phyloP scores from a whole-genome alignment of 2,113 vertebrate genomes.

The human (Homo sapiens) region GRCh38 chr6:20016501-20017000 shows the following conservation, averaged over 20 bases:
- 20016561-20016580: neutral
- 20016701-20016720: neutral
- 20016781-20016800: neutral
- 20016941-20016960: neutral
- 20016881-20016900: neutral
- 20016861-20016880: neutral
- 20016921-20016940: neutral
- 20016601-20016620: neutral
- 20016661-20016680: neutral
- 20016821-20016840: neutral
- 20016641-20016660: neutral
- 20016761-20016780: neutral
- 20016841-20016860: neutral
- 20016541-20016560: neutral
- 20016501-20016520: neutral
- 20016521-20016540: neutral
- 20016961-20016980: neutral
- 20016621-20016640: neutral
- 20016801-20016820: neutral
- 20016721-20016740: neutral
- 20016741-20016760: neutral
- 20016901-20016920: neutral
- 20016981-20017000: neutral
- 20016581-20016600: neutral
- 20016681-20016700: neutral